Percentiles rank a stretch among this genome's conserved stretches.
These are phyloP conservation scores for Linnaemya vulpina DNA, from an alignment of 2,888 invertebrate species.

Conservation along the genomic window DNA sequence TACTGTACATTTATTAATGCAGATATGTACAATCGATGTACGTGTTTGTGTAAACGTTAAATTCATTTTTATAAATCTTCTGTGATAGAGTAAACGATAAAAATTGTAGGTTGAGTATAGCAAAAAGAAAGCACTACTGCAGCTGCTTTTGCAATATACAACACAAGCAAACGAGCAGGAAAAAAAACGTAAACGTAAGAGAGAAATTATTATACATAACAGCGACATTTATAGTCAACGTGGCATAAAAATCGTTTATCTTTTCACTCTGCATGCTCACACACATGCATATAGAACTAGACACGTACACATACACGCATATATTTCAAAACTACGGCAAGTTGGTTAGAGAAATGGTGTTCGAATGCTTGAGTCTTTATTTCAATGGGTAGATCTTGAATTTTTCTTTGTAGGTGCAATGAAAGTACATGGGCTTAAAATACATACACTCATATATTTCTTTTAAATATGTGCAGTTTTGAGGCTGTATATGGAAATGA, in stretches of 20 bases:
- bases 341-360: not conserved
- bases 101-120: constrained; percentile 45
- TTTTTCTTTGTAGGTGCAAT: constrained; percentile 32
- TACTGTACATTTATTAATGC: not conserved
- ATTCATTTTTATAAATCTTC: constrained; percentile 58
- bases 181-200: constrained; percentile 47
- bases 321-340: not conserved
- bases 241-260: constrained; percentile 72
- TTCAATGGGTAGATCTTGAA: constrained; percentile 30
- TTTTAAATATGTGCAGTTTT: constrained; percentile 33
- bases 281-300: not conserved
- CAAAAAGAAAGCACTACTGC: constrained; percentile 28
- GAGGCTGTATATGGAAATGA: constrained; percentile 38
- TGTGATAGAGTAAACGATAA: constrained; percentile 55
- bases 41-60: constrained; percentile 34
- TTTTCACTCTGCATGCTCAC: constrained; percentile 13
- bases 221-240: constrained; percentile 71
- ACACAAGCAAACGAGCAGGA: constrained; percentile 23
- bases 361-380: constrained; percentile 22
- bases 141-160: constrained; percentile 43
- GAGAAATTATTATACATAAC: constrained; percentile 70
- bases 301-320: not conserved
- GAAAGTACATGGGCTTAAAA: constrained; percentile 30
- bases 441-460: not conserved
- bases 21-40: not conserved